Base-by-base conservation (phyloP, 2,113 vertebrate species). In the Cryptotis parvus region DNA sequence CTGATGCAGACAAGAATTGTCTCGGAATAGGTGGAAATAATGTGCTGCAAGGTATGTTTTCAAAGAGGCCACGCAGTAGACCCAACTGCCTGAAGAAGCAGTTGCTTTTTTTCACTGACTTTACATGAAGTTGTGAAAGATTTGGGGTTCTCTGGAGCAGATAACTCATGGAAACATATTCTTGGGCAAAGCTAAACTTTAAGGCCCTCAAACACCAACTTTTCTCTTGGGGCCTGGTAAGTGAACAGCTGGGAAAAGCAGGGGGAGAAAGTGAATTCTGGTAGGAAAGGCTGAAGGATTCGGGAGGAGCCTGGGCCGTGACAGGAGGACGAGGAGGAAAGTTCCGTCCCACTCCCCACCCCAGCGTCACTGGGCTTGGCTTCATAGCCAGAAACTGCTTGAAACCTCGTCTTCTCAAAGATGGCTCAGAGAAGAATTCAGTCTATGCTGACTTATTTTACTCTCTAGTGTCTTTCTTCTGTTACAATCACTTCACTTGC, bases 1-100 rank as follows among this genome's bases (percentile, higher is more conserved):
- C 79, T 90, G 66, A 27, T n/a, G 1, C 29, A 72, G 88, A 33
- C 61, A 91, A 81, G 26, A 61, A n/a, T 41, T 90, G 43, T 72
- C 80, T 93, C 29, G 65, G 18, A 87, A 8, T 24, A 74, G 26
- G 35, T 84, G 6, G 74, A 37, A 45, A 72, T 78, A 61, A 52
- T 43, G 81, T 63, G 45, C 12, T 81, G 37, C 27, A 35, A 72
- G 45, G 2, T 35, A 18, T 31, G 24, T 81, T 94, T 83, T 90
- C 39, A 75, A 91, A 55, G 10, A 20, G 18, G 45, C 26, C 16
- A 35, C 81, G 35, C 31, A 61, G 4, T 61, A 20, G 18, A 20
- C 24, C 63, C 29, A 27, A 29, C 63, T 65, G 63, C 63, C 63
- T 65, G 63, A 58, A 58, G 55, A 58, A 22, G 55, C 55, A 58